Base-by-base conservation (phyloP, 2,113 vertebrate genomes). In the Larimichthys crocea region DNA sequence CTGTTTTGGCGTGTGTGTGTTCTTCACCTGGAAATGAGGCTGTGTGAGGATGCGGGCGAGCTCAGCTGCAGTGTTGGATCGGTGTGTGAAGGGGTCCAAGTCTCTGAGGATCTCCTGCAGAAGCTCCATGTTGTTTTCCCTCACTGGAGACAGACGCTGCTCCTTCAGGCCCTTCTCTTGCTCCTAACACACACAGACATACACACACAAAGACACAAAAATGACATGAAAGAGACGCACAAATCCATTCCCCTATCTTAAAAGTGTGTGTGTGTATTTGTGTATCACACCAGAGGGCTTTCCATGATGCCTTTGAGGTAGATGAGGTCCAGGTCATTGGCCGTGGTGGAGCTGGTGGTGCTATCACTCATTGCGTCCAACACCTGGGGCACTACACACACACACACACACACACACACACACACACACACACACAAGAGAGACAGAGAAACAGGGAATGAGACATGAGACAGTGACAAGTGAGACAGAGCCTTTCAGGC, bases 221-320 rank as follows among this genome's bases (percentile, higher is more conserved):
- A 31, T 16, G 4, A n/a, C 16, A n/a, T 35, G 5, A 67, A 7
- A 24, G 16, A 20, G 12, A 42, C 1, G 11, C 10, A 3, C 35
- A 5, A 20, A 9, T 24, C 9, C 14, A 24, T 7, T 7, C 7
- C 7, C 35, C 35, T 40, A 40, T 40, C 35, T 40, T 26, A 20
- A 59, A 42, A 50, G 11, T 19, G 72, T 42, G 10, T 24, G n/a
- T 24, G n/a, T 49, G 61, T 61, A 26, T 72, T 44, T 64, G n/a
- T 65, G 53, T 56, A 26, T 3, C 95, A 91, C 70, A 98, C 97
- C 93, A 96, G 95, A 66, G 97, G 97, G 88, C 97, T 98, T 77
- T 98, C 98, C 97, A 99, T 98, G 90, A 99, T 97, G 88, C 97
- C 97, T 40, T 98, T 96, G 53, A 99, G 97, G 92, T 97, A 99